Base-by-base conservation (phyloP, 1,140 invertebrate species). In the Oscheius sp. region DNA sequence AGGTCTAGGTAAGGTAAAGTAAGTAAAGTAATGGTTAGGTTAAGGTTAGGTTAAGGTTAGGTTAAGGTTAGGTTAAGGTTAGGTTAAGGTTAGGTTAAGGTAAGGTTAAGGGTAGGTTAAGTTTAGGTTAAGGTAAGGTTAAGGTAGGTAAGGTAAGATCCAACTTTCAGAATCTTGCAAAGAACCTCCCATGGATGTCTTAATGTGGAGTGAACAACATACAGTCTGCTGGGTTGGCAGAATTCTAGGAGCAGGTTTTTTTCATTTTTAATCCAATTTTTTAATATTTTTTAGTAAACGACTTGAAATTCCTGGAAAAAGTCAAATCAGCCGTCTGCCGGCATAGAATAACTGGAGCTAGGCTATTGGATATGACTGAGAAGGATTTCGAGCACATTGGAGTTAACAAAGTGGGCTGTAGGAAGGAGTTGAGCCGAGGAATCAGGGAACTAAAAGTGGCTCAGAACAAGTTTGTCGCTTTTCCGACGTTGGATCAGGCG, bases 351-450 rank as follows among this genome's bases (percentile, higher is more conserved):
- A 78, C 73, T 34, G 80, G 80, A 2, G 66, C 71, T 23, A 58
- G 80, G 42, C 64, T 81, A 18, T 32, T 81, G 7, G 66, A 80
- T 62, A 74, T 81, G 58, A 78, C 80, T 7, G 76, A 78, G 42
- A 77, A 77, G 38, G 80, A 81, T 73, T 69, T 81, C 31, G 77
- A 82, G 35, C 42, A 66, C 28, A 69, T 81, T 18, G 80, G 78
- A 15, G 55, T 81, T 23, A 65, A 80, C 45, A 74, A 74, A 46
- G 71, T 78, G n/a, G 68, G 75, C 29, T 68, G 75, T 23, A 28
- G 78, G 38, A 69, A 55, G 34, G 70, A 77, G 45, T 29, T 79
- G 31, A 69, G 74, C 26, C 45, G 36, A 23, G 38, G 32, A 31
- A 58, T 71, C 2, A 62, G 59, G 31, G 52, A 64, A 38, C 36